phyloP scores from a whole-genome alignment of 2,113 vertebrate species.

The cat (Felis catus) region F.catus_Fca126_mat1.0 CM031414.1:60093001-60093500 shows the following conservation, averaged over 20 bases:
- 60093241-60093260: background rate
- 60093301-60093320: conserved; percentile 39
- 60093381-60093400: conserved; percentile 57
- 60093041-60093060: background rate
- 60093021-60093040: background rate
- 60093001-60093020: background rate
- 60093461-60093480: conserved; percentile 33
- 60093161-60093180: background rate
- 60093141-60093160: background rate
- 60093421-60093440: conserved; percentile 25
- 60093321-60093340: conserved; percentile 40
- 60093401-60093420: conserved; percentile 18
- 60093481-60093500: background rate
- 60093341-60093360: conserved; percentile 39
- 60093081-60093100: background rate
- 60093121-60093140: background rate
- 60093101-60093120: background rate
- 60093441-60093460: conserved; percentile 37
- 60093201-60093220: background rate
- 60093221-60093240: background rate
- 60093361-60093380: conserved; percentile 46
- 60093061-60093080: background rate
- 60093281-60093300: background rate
- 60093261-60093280: background rate
- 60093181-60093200: background rate